phyloP scores from a whole-genome alignment of 2,113 vertebrate genomes.

The Cynopterus brachyotis region DNA sequence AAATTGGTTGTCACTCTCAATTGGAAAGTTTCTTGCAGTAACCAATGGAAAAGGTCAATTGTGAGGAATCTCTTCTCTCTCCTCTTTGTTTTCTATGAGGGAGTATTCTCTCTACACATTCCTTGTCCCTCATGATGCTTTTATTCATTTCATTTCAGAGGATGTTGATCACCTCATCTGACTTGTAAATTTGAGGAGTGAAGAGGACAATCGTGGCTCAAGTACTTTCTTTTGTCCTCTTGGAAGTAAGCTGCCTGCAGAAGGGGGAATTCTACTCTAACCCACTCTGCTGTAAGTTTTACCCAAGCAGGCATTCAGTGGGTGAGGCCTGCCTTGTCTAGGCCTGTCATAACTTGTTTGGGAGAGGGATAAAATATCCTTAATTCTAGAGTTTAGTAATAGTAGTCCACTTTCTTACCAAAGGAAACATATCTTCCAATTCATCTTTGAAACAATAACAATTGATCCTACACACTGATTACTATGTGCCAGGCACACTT shows the following conservation, averaged over 20 bases:
- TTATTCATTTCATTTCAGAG: neutral
- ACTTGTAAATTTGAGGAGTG: neutral
- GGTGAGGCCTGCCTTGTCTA: neutral
- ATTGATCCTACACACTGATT: neutral
- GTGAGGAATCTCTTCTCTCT: neutral
- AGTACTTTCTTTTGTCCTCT: neutral
- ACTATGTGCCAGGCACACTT: neutral
- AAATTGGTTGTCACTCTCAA: neutral
- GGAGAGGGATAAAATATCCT: neutral
- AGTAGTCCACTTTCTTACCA: neutral
- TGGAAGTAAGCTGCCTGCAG: neutral
- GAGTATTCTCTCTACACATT: neutral
- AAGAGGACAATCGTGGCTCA: neutral
- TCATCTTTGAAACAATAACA: neutral
- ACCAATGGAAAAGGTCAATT: neutral
- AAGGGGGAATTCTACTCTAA: neutral
- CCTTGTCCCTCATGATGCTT: neutral
- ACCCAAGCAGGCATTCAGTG: neutral
- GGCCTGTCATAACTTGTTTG: neutral
- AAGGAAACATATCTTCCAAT: neutral
- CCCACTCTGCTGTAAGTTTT: neutral
- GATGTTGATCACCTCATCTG: neutral
- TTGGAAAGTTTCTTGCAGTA: neutral
- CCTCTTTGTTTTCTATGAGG: neutral
- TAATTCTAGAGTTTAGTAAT: neutral